A percentile compares a stretch with the other conserved stretches of the same genome.
These are phyloP conservation scores for Delphinus delphis DNA, from an alignment of 2,113 vertebrate species.

Conservation along the genomic window DNA sequence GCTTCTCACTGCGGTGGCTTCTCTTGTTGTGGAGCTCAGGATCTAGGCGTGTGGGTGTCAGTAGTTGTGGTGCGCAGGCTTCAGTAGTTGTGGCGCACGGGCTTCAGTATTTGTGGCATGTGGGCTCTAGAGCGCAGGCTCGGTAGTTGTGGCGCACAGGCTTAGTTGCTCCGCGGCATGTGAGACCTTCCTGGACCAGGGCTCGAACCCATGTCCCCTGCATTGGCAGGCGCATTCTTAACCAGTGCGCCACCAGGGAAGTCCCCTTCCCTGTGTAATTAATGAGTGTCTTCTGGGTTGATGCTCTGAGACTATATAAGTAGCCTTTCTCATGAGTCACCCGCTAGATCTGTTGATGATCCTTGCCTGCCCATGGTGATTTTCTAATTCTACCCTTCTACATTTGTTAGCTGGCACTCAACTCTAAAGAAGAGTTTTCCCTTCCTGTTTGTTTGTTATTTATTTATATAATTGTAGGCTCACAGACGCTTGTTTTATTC, in stretches of 20 bases:
- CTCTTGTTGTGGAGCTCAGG: no score
- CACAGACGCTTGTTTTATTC: neutral
- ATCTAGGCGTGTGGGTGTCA: no score
- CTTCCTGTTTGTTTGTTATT: neutral
- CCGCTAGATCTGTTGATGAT: neutral
- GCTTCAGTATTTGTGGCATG: no score
- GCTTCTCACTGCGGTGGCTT: no score
- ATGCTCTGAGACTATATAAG: neutral
- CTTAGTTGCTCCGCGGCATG: no score
- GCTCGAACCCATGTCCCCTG: neutral
- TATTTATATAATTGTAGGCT: neutral
- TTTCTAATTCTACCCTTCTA: neutral
- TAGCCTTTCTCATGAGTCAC: neutral
- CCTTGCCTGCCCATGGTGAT: neutral
- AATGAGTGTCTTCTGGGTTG: neutral
- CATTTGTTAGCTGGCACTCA: neutral
- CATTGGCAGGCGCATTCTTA: neutral
- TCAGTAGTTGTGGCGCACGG: no score
- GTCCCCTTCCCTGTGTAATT: neutral
- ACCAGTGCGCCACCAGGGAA: neutral
- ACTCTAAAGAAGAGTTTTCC: neutral
- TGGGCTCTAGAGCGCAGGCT: no score
- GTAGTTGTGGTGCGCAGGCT: no score
- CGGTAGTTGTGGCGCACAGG: no score
- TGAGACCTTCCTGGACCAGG: neutral